A percentile compares a stretch with the other conserved stretches of the same genome.
Conservation (phyloP, 2,113 vertebrate species). For the Ophiodon elongatus region DNA sequence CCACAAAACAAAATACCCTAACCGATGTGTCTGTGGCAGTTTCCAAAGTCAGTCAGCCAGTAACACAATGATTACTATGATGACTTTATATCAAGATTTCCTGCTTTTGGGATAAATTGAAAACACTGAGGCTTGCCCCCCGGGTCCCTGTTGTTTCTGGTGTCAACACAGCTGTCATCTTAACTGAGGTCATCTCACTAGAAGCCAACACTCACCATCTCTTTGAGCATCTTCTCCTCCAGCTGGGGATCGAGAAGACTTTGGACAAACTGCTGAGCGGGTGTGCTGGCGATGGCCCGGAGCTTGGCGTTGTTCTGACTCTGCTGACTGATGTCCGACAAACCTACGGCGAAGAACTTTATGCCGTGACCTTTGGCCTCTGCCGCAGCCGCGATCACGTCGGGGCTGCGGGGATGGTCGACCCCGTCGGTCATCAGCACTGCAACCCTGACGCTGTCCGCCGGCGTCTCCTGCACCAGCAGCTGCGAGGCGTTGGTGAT, state of each 20-base stretch:
- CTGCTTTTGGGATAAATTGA: too few species aligned
- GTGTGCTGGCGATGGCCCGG: conserved; percentile 86
- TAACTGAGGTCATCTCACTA: background rate
- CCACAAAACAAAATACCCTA: background rate
- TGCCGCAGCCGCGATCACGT: conserved; percentile 80
- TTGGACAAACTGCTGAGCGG: conserved; percentile 81
- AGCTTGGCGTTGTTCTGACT: conserved; percentile 85
- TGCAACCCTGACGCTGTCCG: conserved; percentile 81
- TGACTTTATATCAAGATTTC: too few species aligned
- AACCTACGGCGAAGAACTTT: conserved; percentile 87
- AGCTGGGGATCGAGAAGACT: conserved; percentile 86
- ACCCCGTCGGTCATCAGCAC: conserved; percentile 91
- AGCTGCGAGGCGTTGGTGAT: conserved; percentile 89
- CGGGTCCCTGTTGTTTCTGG: background rate
- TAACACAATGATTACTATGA: too few species aligned
- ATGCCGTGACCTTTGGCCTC: conserved; percentile 87
- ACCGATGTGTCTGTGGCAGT: background rate
- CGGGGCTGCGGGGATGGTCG: conserved; percentile 90
- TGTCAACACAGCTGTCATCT: background rate
- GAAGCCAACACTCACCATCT: conserved; percentile 78
- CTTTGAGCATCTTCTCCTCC: conserved; percentile 77
- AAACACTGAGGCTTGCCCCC: background rate
- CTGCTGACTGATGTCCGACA: conserved; percentile 79
- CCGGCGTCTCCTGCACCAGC: conserved; percentile 84
- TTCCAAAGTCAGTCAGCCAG: too few species aligned